Evolutionary conservation across 2,888 invertebrate genomes (phyloP).

Genomic region (Tenthredo notha): DNA sequence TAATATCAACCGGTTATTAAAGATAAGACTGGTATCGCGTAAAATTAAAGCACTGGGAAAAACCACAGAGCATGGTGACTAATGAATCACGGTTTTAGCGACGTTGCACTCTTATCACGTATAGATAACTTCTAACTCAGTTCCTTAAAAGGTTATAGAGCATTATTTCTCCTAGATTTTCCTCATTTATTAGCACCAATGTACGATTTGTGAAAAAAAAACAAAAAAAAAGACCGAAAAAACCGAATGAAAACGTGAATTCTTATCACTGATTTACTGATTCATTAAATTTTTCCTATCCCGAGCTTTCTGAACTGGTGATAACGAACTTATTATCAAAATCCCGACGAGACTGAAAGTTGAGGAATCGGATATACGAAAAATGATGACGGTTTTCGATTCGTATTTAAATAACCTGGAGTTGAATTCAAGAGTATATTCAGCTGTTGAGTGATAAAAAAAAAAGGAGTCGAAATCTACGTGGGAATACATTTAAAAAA

Average conservation of each 20-base stretch:
- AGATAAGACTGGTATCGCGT: background rate
- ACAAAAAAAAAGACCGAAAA: background rate
- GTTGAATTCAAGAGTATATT: background rate
- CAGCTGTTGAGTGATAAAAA: background rate
- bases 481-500: conserved; percentile 7
- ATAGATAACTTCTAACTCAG: no score
- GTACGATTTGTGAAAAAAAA: background rate
- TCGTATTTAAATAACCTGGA: background rate
- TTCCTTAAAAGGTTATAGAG: background rate
- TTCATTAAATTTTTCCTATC: background rate
- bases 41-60: background rate
- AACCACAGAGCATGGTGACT: background rate
- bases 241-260: background rate
- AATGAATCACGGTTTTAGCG: conserved; percentile 18
- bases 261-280: background rate
- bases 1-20: background rate
- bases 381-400: background rate
- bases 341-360: background rate
- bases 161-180: background rate
- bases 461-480: background rate
- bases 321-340: background rate
- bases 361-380: background rate
- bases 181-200: background rate
- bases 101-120: background rate
- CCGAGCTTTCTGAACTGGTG: background rate